Conservation (phyloP, 2,888 invertebrate species). For the Ischnus inquisitorius region DNA sequence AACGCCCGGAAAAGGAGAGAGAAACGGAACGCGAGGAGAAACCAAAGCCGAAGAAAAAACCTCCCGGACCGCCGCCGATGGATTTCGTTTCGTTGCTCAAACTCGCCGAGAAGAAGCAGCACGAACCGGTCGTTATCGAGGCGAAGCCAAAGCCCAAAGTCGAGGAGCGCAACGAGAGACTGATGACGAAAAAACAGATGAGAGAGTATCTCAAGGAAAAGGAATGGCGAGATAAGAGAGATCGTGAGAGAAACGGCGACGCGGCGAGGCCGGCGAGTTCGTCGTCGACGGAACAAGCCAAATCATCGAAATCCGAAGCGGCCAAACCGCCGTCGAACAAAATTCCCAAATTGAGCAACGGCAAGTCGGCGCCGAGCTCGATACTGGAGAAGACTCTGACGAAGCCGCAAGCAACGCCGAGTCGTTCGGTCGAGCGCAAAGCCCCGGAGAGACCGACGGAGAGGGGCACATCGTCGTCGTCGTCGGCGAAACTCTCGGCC, state of each 20-base stretch:
- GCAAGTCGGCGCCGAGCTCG: conserved; percentile 59
- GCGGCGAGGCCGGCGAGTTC: conserved; percentile 41
- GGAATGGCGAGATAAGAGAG: conserved; percentile 88
- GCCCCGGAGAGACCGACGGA: conserved; percentile 55
- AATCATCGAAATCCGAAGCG: conserved; percentile 61
- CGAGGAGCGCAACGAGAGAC: conserved; percentile 88
- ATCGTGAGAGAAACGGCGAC: conserved; percentile 72
- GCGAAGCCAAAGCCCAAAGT: conserved; percentile 85
- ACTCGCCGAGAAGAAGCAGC: conserved; percentile 93
- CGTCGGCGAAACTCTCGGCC: conserved; percentile 69
- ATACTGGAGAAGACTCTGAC: conserved; percentile 63
- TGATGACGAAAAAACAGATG: conserved; percentile 93
- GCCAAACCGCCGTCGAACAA: conserved; percentile 72
- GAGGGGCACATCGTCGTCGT: conserved; percentile 30
- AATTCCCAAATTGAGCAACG: conserved; percentile 72
- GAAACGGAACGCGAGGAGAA: conserved; percentile 85
- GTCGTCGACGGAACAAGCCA: conserved; percentile 63
- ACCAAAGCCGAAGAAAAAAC: conserved; percentile 87
- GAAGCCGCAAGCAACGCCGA: conserved; percentile 54
- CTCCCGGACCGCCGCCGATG: conserved; percentile 90
- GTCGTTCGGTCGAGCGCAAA: conserved; percentile 54
- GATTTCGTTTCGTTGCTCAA: conserved; percentile 93
- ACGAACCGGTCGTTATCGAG: conserved; percentile 90
- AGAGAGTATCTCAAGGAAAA: conserved; percentile 91
- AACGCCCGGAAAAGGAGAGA: conserved; percentile 80